Percentiles rank a stretch among this genome's conserved stretches.
Conservation (phyloP, 1,140 invertebrate species). For the Drosophila kepulauana region DNA sequence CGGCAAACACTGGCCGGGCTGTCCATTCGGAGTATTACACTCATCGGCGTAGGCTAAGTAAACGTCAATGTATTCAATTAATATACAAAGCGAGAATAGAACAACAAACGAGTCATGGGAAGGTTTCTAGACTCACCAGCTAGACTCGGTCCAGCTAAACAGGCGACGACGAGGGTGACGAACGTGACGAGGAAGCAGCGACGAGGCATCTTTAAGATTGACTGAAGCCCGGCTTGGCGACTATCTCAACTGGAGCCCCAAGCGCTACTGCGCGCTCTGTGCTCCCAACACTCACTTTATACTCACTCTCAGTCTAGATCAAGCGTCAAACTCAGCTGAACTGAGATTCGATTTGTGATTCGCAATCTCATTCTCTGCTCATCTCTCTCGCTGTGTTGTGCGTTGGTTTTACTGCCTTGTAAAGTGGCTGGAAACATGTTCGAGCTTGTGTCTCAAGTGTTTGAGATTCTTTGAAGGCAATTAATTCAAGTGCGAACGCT, state of each 20-base stretch:
- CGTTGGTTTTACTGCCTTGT: conserved; percentile 12
- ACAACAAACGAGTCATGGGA: conserved; percentile 22
- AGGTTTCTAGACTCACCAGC: conserved; percentile 54
- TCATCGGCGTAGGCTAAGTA: conserved; percentile 61
- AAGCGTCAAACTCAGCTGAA: not conserved
- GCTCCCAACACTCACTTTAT: conserved; percentile 49
- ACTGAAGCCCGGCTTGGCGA: conserved; percentile 29
- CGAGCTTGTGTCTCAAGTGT: not conserved
- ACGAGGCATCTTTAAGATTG: conserved; percentile 45
- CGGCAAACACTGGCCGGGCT: conserved; percentile 59
- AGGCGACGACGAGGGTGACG: conserved; percentile 7
- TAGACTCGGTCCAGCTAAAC: conserved; percentile 38
- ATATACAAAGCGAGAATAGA: conserved; percentile 25
- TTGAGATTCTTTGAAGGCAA: not conserved
- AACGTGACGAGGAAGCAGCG: conserved; percentile 19
- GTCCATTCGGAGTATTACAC: conserved; percentile 59
- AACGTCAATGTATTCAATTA: conserved; percentile 38
- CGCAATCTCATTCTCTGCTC: conserved; percentile 15
- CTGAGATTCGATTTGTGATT: not conserved
- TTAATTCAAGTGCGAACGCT: not conserved
- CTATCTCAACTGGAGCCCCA: conserved; percentile 43
- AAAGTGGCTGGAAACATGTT: conserved; percentile 15
- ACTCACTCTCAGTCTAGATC: not conserved
- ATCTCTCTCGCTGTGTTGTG: conserved; percentile 3
- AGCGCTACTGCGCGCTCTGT: conserved; percentile 54